Evolutionary conservation across 2,113 vertebrate species (phyloP).

Genomic region (Campylorhamphus procurvoides): DNA sequence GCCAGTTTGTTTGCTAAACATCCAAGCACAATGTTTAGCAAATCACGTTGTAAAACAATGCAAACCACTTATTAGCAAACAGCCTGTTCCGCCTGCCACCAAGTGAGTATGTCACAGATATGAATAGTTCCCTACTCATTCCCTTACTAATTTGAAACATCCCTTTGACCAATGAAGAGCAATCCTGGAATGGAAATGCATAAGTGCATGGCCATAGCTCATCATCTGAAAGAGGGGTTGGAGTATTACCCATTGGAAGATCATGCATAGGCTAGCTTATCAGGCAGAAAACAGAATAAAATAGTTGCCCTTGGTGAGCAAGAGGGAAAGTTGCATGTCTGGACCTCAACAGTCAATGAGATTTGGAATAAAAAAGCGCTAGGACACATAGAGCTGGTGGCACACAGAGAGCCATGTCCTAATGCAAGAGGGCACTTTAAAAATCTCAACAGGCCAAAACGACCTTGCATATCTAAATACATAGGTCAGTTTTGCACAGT

Average conservation of each 20-base stretch:
- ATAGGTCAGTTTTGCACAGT: not conserved
- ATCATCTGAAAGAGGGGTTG: not conserved
- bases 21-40: constrained; percentile 4
- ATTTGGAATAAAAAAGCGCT: not conserved
- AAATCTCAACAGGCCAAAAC: not conserved
- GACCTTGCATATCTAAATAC: not conserved
- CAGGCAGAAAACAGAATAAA: not conserved
- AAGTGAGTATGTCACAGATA: constrained; percentile 58
- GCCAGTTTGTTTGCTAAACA: constrained; percentile 19
- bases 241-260: not conserved
- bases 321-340: not conserved
- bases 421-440: not conserved
- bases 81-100: not conserved
- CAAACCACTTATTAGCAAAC: constrained; percentile 35
- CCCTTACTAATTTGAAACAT: constrained; percentile 36
- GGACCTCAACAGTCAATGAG: not conserved
- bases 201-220: not conserved
- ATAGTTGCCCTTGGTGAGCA: not conserved
- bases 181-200: not conserved
- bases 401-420: not conserved
- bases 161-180: not conserved
- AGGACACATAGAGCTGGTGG: not conserved
- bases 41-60: constrained; percentile 9
- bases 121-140: not conserved
- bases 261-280: not conserved